These are phyloP conservation scores for Allobates femoralis DNA, from an alignment of 2,797 vertebrate genomes.

Conservation along the genomic window DNA sequence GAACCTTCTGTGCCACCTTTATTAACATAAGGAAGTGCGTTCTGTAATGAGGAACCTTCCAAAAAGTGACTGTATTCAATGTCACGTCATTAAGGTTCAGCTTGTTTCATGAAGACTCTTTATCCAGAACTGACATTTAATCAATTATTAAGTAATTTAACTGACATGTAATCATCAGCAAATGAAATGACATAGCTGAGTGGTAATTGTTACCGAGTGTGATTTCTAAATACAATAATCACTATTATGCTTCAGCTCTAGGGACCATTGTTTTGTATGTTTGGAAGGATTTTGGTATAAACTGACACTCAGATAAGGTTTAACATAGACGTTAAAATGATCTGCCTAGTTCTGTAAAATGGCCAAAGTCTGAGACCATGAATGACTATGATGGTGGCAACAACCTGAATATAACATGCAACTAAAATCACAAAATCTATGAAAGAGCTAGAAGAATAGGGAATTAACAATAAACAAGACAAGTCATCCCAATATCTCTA, in stretches of 20 bases:
- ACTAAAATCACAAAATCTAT: too few species aligned
- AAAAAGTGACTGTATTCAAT: conserved; percentile 4
- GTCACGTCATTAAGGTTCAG: background rate
- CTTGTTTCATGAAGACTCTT: background rate
- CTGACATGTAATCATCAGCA: background rate
- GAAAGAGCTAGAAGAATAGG: too few species aligned
- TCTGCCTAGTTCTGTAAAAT: too few species aligned
- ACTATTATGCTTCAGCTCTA: background rate
- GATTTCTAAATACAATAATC: background rate
- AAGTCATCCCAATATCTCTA: too few species aligned
- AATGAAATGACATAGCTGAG: background rate
- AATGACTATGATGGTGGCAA: too few species aligned
- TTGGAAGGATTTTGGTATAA: background rate
- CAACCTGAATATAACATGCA: too few species aligned
- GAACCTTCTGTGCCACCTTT: conserved; percentile 6
- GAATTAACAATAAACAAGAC: too few species aligned
- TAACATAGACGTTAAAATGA: too few species aligned
- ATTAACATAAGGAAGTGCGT: background rate
- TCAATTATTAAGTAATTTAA: background rate
- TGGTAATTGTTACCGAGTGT: background rate
- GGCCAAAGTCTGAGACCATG: too few species aligned
- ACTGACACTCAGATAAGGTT: too few species aligned
- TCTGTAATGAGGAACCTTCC: background rate
- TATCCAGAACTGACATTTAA: background rate
- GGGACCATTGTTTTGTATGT: background rate